phyloP scores from a whole-genome alignment of 1,140 invertebrate genomes.

The Drosophila sproati region DNA sequence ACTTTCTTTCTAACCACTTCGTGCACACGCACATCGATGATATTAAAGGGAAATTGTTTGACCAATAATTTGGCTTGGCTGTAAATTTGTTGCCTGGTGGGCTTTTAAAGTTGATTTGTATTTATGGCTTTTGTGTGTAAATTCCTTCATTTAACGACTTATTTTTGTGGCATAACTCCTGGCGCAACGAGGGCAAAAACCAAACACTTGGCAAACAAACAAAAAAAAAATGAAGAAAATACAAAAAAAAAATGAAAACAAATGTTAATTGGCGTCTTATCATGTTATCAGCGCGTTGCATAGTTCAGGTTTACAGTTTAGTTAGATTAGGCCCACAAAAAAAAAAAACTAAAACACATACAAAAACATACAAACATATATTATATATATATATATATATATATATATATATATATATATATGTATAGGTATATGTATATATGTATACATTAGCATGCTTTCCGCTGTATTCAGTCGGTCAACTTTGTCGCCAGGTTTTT shows the following conservation, averaged over 20 bases:
- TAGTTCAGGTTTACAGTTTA: conserved; percentile 52
- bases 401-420: conserved; percentile 1
- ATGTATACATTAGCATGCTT: not conserved
- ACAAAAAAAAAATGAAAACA: conserved; percentile 12
- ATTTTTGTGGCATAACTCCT: conserved; percentile 55
- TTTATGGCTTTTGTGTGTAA: conserved; percentile 23
- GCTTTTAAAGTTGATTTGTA: conserved; percentile 50
- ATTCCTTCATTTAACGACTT: conserved; percentile 9
- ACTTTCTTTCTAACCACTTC: not conserved
- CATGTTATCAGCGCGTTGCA: conserved; percentile 49
- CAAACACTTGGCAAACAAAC: not conserved
- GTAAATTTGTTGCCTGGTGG: conserved; percentile 28
- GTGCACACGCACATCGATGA: conserved; percentile 6
- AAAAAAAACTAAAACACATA: not conserved
- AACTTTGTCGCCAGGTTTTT: conserved; percentile 38
- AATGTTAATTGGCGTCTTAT: conserved; percentile 44
- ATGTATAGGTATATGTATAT: not conserved
- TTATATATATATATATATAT: not conserved
- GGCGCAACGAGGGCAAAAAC: conserved; percentile 31
- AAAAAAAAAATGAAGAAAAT: not conserved
- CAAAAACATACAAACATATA: not conserved
- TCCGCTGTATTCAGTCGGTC: conserved; percentile 17
- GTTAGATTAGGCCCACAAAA: conserved; percentile 37
- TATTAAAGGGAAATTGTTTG: conserved; percentile 40
- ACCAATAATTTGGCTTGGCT: conserved; percentile 40